phyloP scores from a whole-genome alignment of 1,140 invertebrate genomes.

The Tetramorium parvispinum region DNA sequence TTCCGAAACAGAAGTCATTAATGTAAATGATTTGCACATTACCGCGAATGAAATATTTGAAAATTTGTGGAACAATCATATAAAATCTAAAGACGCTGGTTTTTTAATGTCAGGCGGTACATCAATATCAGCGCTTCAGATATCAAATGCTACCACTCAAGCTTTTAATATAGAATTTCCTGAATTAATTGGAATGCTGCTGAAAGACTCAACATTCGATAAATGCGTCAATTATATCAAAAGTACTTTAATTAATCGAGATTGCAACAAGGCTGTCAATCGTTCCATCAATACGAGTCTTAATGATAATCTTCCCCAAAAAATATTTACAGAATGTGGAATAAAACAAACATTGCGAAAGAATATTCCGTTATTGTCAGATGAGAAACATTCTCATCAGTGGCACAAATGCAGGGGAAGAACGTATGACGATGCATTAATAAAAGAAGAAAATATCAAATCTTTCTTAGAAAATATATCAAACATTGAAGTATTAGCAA shows the following conservation, averaged over 20 bases:
- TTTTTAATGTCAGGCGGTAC: conserved; percentile 86
- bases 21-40: conserved; percentile 80
- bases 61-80: conserved; percentile 79
- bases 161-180: conserved; percentile 75
- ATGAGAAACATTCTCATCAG: conserved; percentile 1
- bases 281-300: neutral
- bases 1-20: conserved; percentile 16
- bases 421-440: conserved; percentile 7
- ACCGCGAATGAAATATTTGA: conserved; percentile 79
- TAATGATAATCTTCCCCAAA: neutral
- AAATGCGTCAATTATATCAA: conserved; percentile 72
- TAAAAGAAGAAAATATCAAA: neutral
- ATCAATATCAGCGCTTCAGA: conserved; percentile 84
- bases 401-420: conserved; percentile 84
- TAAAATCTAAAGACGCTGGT: conserved; percentile 74
- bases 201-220: conserved; percentile 76
- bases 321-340: neutral
- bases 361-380: neutral
- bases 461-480: conserved; percentile 47
- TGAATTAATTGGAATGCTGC: conserved; percentile 78
- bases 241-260: neutral
- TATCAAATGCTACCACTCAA: conserved; percentile 79
- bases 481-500: conserved; percentile 73
- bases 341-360: neutral
- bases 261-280: neutral